Percentiles rank a stretch among this genome's conserved stretches.
phyloP scores from a whole-genome alignment of 2,888 invertebrate species.

The Torymus aiolomorphi region DNA sequence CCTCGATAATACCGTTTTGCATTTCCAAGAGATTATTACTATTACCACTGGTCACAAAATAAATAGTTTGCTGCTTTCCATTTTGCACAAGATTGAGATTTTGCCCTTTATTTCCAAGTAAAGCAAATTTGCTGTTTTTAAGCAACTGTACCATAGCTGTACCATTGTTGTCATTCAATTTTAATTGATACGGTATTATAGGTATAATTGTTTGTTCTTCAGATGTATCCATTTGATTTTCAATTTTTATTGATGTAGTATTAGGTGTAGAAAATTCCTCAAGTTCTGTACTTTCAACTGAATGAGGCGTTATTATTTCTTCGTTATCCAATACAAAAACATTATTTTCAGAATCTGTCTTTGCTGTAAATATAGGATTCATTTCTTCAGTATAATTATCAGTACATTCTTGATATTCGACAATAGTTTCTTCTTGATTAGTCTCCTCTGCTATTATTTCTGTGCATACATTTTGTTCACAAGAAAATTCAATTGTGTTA shows the following conservation, averaged over 20 bases:
- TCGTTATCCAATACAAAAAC: slow-evolving; percentile 44
- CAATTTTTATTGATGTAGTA: slow-evolving; percentile 41
- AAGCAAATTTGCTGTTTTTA: slow-evolving; percentile 62
- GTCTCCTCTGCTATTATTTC: neutral
- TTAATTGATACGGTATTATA: slow-evolving; percentile 60
- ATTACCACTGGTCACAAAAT: slow-evolving; percentile 66
- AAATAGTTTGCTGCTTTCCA: slow-evolving; percentile 68
- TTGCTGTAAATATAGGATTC: slow-evolving; percentile 36
- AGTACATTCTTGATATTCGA: slow-evolving; percentile 47
- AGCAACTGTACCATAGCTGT: slow-evolving; percentile 58
- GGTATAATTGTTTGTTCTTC: slow-evolving; percentile 55
- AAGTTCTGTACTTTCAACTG: slow-evolving; percentile 26
- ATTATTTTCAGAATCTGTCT: slow-evolving; percentile 30
- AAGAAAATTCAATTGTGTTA: slow-evolving; percentile 44
- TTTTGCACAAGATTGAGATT: slow-evolving; percentile 66
- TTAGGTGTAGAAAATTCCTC: slow-evolving; percentile 44
- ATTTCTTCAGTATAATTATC: slow-evolving; percentile 40
- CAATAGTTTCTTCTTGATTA: slow-evolving; percentile 46
- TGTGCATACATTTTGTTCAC: slow-evolving; percentile 37
- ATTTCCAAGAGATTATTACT: slow-evolving; percentile 64
- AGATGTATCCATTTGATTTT: slow-evolving; percentile 17
- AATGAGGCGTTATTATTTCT: slow-evolving; percentile 30
- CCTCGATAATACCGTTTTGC: slow-evolving; percentile 61
- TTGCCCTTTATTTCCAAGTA: slow-evolving; percentile 65
- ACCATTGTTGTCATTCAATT: slow-evolving; percentile 59